Percentiles rank a stretch among this genome's conserved stretches.
phyloP scores from a whole-genome alignment of 2,797 vertebrate genomes.

The Gobionotothen gibberifrons region DNA sequence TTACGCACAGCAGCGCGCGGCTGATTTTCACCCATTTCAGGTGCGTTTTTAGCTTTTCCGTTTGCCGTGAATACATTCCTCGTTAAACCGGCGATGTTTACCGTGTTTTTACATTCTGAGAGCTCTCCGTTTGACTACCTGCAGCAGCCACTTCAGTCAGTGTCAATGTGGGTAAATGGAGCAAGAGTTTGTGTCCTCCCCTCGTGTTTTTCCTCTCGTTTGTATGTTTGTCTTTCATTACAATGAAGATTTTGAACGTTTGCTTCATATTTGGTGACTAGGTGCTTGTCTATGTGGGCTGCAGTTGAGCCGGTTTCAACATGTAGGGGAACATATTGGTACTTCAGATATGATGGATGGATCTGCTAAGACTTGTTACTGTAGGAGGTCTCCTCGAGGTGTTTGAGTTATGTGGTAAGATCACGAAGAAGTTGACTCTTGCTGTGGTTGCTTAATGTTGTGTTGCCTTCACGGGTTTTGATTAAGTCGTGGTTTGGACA shows the following conservation, averaged over 20 bases:
- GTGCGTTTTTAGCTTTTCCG: constrained; percentile 15
- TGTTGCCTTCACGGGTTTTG: neutral
- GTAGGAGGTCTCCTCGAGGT: neutral
- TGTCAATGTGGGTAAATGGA: constrained; percentile 75
- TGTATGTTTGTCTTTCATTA: neutral
- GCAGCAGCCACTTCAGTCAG: constrained; percentile 42
- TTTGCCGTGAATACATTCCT: neutral
- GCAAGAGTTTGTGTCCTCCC: constrained; percentile 43
- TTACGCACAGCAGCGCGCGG: constrained; percentile 67
- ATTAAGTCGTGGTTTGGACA: neutral
- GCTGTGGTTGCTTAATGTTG: neutral
- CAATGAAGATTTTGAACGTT: neutral
- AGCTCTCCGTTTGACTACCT: constrained; percentile 40
- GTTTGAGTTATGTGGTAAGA: constrained; percentile 3
- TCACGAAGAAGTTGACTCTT: neutral
- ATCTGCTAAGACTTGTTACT: constrained; percentile 40
- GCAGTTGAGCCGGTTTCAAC: constrained; percentile 56
- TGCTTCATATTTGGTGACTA: neutral
- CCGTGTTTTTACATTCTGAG: neutral
- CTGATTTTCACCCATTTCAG: constrained; percentile 36
- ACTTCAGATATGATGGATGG: constrained; percentile 24
- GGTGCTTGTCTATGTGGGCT: constrained; percentile 24
- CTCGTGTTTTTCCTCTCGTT: neutral
- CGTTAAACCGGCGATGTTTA: neutral
- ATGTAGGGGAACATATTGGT: constrained; percentile 41